These are phyloP conservation scores for Channa maculata DNA, from an alignment of 2,113 vertebrate species.

Conservation along the genomic window DNA sequence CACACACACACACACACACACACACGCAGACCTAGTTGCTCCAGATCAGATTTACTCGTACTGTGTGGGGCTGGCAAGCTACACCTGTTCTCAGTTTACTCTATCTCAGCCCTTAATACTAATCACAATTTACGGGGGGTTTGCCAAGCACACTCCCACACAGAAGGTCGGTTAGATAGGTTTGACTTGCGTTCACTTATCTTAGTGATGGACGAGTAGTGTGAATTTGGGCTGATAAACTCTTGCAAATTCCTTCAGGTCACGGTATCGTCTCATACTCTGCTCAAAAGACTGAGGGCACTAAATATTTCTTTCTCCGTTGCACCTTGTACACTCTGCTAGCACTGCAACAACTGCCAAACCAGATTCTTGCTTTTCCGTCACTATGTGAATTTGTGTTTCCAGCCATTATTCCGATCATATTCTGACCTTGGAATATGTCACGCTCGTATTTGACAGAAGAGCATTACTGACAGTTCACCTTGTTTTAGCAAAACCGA, in stretches of 20 bases:
- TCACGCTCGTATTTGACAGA: no score
- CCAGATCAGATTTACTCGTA: constrained; percentile 66
- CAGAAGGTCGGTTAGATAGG: not conserved
- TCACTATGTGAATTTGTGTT: no score
- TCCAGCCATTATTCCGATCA: no score
- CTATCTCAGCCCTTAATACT: constrained; percentile 41
- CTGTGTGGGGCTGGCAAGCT: constrained; percentile 47
- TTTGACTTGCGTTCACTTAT: not conserved
- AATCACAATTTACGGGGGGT: constrained; percentile 44
- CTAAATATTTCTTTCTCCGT: no score
- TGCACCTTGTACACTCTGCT: not conserved
- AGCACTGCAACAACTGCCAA: not conserved
- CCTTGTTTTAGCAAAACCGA: no score
- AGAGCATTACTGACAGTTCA: no score
- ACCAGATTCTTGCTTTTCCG: not conserved
- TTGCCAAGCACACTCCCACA: constrained; percentile 22
- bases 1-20: constrained; percentile 10
- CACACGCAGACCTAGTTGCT: constrained; percentile 33
- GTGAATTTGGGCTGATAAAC: not conserved
- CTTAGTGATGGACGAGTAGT: not conserved
- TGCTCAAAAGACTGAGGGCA: not conserved
- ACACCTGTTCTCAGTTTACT: constrained; percentile 54
- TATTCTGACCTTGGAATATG: no score
- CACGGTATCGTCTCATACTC: not conserved
- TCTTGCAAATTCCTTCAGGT: not conserved